Evolutionary conservation across 1,140 invertebrate species (phyloP).

Genomic region (Asbolus verrucosus): DNA sequence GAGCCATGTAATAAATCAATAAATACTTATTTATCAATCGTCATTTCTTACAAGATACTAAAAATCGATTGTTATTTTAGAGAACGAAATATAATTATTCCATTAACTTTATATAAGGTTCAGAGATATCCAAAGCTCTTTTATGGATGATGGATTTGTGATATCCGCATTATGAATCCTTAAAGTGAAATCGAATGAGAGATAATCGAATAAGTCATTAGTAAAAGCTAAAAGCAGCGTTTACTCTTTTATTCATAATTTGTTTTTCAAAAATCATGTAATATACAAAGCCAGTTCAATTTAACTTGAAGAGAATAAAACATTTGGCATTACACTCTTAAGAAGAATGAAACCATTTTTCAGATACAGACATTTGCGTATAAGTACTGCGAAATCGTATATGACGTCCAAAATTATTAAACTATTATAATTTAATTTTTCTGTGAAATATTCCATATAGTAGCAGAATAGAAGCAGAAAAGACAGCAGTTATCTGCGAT

Average conservation of each 20-base stretch:
- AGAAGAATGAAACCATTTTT: neutral
- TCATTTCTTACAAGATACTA: too few species aligned
- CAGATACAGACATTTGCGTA: too few species aligned
- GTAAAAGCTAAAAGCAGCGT: slow-evolving; percentile 17
- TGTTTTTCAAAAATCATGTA: slow-evolving; percentile 4
- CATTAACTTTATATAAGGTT: slow-evolving; percentile 39
- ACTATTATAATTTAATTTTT: too few species aligned
- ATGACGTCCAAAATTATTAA: too few species aligned
- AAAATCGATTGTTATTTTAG: neutral
- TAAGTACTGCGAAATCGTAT: too few species aligned
- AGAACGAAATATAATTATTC: slow-evolving; percentile 39
- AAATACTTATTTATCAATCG: too few species aligned
- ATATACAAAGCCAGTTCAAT: slow-evolving; percentile 9
- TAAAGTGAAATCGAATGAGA: slow-evolving; percentile 39
- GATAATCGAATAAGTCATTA: slow-evolving; percentile 46
- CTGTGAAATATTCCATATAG: too few species aligned
- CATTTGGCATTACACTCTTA: neutral
- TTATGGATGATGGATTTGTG: slow-evolving; percentile 34
- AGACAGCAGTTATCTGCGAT: too few species aligned
- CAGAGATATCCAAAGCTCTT: slow-evolving; percentile 40
- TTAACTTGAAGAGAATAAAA: too few species aligned
- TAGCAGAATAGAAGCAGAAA: too few species aligned
- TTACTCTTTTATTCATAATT: slow-evolving; percentile 7
- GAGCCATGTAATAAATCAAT: too few species aligned
- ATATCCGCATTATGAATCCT: slow-evolving; percentile 42